phyloP scores from a whole-genome alignment of 2,113 vertebrate genomes.

The Burhinus oedicnemus region DNA sequence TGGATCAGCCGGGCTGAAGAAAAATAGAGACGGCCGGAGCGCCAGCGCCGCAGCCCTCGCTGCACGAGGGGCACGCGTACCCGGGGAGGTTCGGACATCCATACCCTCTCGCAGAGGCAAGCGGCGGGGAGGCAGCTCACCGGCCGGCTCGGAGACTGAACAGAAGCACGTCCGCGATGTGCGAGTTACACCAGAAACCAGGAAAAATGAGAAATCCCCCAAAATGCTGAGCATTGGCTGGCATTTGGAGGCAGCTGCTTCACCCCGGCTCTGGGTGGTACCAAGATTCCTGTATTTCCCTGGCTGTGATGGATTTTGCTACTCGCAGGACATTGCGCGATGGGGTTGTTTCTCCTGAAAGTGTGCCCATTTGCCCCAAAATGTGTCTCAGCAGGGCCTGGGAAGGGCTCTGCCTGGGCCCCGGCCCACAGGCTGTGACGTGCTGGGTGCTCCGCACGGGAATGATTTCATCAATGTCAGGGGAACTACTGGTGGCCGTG shows the following conservation, averaged over 20 bases:
- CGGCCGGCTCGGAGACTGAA: background rate
- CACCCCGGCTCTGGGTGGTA: background rate
- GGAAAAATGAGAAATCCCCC: background rate
- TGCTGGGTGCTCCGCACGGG: rapidly evolving
- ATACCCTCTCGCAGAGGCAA: background rate
- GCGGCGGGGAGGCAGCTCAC: background rate
- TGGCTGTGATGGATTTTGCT: background rate
- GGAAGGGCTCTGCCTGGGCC: background rate
- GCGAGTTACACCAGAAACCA: background rate
- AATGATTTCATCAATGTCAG: background rate
- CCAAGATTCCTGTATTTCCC: background rate
- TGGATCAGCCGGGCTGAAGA: slow-evolving; percentile 26
- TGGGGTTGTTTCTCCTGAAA: background rate
- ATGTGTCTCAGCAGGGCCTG: background rate
- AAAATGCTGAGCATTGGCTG: background rate
- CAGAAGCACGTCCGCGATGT: background rate
- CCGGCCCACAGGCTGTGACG: background rate
- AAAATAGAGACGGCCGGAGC: background rate
- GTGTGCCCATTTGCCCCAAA: background rate
- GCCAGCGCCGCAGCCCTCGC: background rate
- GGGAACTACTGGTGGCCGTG: background rate
- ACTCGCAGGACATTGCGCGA: background rate
- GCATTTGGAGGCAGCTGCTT: background rate
- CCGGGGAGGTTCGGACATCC: background rate
- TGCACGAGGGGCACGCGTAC: background rate